These are phyloP conservation scores for Diabrotica undecimpunctata DNA, from an alignment of 1,140 invertebrate species.

Conservation along the genomic window DNA sequence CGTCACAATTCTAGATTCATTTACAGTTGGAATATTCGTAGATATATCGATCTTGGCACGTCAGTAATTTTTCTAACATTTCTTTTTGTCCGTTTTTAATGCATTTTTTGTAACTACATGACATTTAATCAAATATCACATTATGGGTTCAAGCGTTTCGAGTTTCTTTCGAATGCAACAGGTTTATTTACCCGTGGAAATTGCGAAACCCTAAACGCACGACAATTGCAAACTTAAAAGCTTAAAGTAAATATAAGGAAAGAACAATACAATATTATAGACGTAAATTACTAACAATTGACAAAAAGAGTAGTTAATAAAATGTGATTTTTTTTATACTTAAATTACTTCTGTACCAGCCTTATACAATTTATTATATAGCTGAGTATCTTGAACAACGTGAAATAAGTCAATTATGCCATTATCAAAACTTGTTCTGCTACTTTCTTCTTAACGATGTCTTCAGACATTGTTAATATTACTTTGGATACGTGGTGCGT, in stretches of 20 bases:
- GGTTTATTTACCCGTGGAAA: neutral
- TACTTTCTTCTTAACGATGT: too few relatives aligned
- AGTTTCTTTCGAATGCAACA: neutral
- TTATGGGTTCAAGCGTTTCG: neutral
- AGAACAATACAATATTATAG: neutral
- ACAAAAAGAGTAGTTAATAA: neutral
- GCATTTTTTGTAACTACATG: neutral
- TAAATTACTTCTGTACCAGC: neutral
- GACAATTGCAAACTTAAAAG: neutral
- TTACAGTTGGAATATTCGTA: too few relatives aligned
- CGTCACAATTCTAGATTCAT: too few relatives aligned
- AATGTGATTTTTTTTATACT: neutral
- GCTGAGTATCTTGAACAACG: neutral
- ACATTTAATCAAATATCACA: neutral
- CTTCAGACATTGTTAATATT: too few relatives aligned
- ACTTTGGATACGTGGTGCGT: too few relatives aligned
- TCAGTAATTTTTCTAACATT: neutral
- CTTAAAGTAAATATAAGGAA: neutral
- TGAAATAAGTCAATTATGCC: neutral
- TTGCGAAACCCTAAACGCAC: neutral
- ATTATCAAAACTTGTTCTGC: too few relatives aligned
- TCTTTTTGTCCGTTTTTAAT: slow-evolving; percentile 2
- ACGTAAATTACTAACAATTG: neutral
- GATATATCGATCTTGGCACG: neutral
- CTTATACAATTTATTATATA: neutral